phyloP scores from a whole-genome alignment of 2,888 invertebrate genomes.

The Drosophila subquinaria region DNA sequence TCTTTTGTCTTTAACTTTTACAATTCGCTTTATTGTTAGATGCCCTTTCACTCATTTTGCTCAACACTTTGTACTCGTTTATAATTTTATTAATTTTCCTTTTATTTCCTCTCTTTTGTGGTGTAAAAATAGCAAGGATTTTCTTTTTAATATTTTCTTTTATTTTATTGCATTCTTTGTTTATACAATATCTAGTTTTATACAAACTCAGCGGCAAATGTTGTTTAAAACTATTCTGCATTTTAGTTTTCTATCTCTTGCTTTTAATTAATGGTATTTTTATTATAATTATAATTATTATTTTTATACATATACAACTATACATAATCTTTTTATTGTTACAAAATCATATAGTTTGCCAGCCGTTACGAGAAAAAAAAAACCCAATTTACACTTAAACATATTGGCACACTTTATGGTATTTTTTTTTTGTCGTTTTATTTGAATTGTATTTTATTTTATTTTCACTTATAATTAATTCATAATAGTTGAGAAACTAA shows the following conservation, averaged over 20 bases:
- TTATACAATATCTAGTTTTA: conserved; percentile 51
- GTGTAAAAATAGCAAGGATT: conserved; percentile 75
- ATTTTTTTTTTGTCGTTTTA: conserved; percentile 30
- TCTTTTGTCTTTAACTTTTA: conserved; percentile 10
- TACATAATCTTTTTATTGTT: conserved; percentile 62
- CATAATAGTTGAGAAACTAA: conserved; percentile 46
- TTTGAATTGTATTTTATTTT: background rate
- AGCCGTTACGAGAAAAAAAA: conserved; percentile 52
- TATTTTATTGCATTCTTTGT: conserved; percentile 25
- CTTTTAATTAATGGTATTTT: conserved; percentile 13
- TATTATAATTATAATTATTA: conserved; percentile 12
- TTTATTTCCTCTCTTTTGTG: conserved; percentile 27
- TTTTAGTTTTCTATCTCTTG: conserved; percentile 12
- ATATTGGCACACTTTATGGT: conserved; percentile 81
- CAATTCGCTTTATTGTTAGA: conserved; percentile 33
- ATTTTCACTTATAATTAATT: conserved; percentile 31
- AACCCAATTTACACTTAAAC: conserved; percentile 71
- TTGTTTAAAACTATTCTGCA: conserved; percentile 40
- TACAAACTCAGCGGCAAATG: conserved; percentile 72
- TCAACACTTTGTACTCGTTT: conserved; percentile 74
- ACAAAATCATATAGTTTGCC: conserved; percentile 61
- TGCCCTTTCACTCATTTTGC: conserved; percentile 58
- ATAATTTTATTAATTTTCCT: conserved; percentile 31
- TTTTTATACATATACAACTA: conserved; percentile 48
- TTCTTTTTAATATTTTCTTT: conserved; percentile 13